Base-by-base conservation (phyloP, 2,888 invertebrate genomes). In the Perizoma flavofasciatum region DNA sequence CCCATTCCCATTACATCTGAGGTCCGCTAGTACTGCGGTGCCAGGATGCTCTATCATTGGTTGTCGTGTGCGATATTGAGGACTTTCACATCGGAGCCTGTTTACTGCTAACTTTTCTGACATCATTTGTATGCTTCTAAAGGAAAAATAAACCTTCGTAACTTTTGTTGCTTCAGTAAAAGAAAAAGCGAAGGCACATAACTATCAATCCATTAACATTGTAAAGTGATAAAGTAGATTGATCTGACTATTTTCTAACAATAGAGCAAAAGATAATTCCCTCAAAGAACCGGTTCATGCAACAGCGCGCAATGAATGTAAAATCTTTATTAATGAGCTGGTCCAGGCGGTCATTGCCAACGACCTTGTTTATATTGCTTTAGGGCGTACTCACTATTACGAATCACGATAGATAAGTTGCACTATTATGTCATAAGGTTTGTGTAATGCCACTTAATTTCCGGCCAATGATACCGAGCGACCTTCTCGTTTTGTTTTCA, bases 281-380 rank as follows among this genome's bases (percentile, higher is more conserved):
- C 49, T 58, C 40, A 40, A 50, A 64, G 47, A 55, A 64, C 66
- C 53, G 64, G 59, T 64, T 64, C 32, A 47, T 56, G 50, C 47
- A 48, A 45, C 49, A 48, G 51, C 59, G 58, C 33, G 52, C 52
- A 63, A 64, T 79, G 78, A 80, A 79, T 78, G 76, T 77, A 68
- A 78, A 81, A 80, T 81, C 75, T 79, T 77, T 81, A 82, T 79
- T 84, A 83, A 85, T 82, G 77, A 81, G 73, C 51, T 63, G 71
- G 70, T 71, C 65, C 64, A 71, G n/a, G 63, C 78, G 80, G 79
- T 79, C 79, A 79, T 74, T 78, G 80, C 68, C 79, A 74, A 70
- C 63, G 77, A 65, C 80, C 78, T 79, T 80, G 80, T 22, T 22
- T 22, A 3, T 59, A 70, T 68, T 58, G 72, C 75, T 74, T 66